phyloP scores from a whole-genome alignment of 2,888 invertebrate species.

The Macrophya alboannulata region DNA sequence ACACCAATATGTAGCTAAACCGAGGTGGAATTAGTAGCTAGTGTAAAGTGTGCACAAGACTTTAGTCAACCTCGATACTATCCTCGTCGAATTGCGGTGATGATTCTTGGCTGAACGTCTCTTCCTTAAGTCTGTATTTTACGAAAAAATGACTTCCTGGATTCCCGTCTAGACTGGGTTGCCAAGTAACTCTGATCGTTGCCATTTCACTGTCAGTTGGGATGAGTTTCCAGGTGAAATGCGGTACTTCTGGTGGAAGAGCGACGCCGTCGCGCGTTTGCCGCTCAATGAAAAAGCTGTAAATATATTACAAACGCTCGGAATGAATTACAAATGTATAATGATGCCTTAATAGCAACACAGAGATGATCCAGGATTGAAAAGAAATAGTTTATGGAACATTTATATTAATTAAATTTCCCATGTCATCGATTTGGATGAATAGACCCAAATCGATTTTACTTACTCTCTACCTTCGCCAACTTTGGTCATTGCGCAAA shows the following conservation, averaged over 20 bases:
- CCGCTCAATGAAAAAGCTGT: conserved; percentile 90
- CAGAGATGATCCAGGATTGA: background rate
- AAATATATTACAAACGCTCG: conserved; percentile 46
- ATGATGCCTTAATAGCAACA: background rate
- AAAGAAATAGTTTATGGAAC: background rate
- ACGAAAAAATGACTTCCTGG: conserved; percentile 96
- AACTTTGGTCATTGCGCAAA: conserved; percentile 92
- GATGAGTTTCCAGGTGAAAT: conserved; percentile 86
- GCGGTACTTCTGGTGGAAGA: conserved; percentile 86
- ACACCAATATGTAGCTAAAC: background rate
- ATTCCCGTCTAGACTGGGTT: conserved; percentile 90
- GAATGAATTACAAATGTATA: background rate
- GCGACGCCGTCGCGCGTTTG: conserved; percentile 85
- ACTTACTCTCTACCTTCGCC: conserved; percentile 91
- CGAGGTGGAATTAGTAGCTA: background rate
- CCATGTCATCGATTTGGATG: conserved; percentile 19
- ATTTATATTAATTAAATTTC: background rate
- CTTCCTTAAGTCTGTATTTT: conserved; percentile 89
- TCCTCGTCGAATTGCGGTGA: conserved; percentile 83
- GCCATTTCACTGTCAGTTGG: conserved; percentile 88
- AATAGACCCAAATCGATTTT: background rate
- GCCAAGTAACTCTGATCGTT: conserved; percentile 90
- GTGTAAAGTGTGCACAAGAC: background rate
- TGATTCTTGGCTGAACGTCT: conserved; percentile 85
- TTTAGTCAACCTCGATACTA: conserved; percentile 69